Conservation (phyloP, 1,140 invertebrate species). For the Chlorops oryzae region DNA sequence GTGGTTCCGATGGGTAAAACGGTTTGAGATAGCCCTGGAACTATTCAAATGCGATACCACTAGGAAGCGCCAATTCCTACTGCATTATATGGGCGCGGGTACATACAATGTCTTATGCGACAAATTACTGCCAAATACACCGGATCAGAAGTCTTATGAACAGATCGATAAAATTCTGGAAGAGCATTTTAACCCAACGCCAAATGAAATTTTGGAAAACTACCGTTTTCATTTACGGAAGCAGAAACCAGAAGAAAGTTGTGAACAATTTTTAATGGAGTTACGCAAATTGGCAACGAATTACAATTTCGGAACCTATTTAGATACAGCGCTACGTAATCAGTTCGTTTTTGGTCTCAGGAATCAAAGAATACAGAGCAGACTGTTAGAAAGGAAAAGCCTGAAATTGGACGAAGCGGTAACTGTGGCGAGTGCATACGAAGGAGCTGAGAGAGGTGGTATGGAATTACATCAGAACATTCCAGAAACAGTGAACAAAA, state of each 20-base stretch:
- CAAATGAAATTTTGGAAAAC: constrained; percentile 25
- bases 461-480: constrained; percentile 3
- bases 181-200: constrained; percentile 15
- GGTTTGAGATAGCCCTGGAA: constrained; percentile 19
- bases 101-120: constrained; percentile 18
- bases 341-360: constrained; percentile 26
- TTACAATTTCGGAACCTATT: constrained; percentile 25
- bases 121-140: constrained; percentile 8
- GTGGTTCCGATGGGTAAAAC: constrained; percentile 17
- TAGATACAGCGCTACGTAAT: constrained; percentile 22
- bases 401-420: background rate
- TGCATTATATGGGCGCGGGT: constrained; percentile 17
- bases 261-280: constrained; percentile 16
- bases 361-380: background rate
- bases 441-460: background rate
- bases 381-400: background rate
- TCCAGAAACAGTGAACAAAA: constrained; percentile 3
- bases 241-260: constrained; percentile 20
- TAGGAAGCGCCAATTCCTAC: constrained; percentile 8
- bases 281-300: constrained; percentile 20
- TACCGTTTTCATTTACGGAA: constrained; percentile 19
- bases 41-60: constrained; percentile 14
- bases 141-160: constrained; percentile 6
- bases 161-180: background rate
- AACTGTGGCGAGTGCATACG: background rate